These are phyloP conservation scores for Sthenelais limicola DNA, from an alignment of 2,888 invertebrate genomes.

Conservation along the genomic window DNA sequence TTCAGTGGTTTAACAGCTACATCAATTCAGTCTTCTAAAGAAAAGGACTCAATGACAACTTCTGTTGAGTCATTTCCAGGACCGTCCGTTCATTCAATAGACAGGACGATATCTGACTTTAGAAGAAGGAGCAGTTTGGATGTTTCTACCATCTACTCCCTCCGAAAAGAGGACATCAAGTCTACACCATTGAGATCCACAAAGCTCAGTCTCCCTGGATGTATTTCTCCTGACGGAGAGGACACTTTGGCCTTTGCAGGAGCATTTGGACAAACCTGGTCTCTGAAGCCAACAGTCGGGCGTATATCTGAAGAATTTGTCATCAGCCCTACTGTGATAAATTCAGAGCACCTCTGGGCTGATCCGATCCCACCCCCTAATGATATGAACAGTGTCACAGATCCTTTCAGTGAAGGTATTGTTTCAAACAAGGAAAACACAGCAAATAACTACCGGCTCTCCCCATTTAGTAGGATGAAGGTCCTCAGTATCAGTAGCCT, in stretches of 20 bases:
- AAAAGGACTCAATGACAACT: neutral
- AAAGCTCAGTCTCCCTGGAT: conserved; percentile 1
- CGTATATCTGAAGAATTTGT: conserved; percentile 22
- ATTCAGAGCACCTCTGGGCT: conserved; percentile 5
- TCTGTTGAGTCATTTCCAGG: neutral
- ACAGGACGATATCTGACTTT: neutral
- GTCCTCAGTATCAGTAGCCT: conserved; percentile 11
- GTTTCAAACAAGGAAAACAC: neutral
- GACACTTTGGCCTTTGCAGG: neutral
- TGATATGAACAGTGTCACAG: neutral
- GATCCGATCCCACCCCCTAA: neutral
- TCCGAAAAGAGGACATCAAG: neutral
- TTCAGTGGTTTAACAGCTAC: neutral
- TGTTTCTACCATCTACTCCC: conserved; percentile 21
- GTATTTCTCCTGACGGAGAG: conserved; percentile 17
- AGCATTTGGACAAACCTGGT: too few relatives aligned
- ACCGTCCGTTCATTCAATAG: neutral
- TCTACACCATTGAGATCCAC: too few relatives aligned
- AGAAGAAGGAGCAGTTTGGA: conserved; percentile 9
- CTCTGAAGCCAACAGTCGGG: neutral
- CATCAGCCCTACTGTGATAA: neutral
- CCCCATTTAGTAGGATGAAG: neutral
- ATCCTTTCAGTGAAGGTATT: conserved; percentile 21
- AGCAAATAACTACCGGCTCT: conserved; percentile 5
- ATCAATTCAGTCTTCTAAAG: neutral